Evolutionary conservation across 2,113 vertebrate genomes (phyloP).

Genomic region (Lucifuga dentata): DNA sequence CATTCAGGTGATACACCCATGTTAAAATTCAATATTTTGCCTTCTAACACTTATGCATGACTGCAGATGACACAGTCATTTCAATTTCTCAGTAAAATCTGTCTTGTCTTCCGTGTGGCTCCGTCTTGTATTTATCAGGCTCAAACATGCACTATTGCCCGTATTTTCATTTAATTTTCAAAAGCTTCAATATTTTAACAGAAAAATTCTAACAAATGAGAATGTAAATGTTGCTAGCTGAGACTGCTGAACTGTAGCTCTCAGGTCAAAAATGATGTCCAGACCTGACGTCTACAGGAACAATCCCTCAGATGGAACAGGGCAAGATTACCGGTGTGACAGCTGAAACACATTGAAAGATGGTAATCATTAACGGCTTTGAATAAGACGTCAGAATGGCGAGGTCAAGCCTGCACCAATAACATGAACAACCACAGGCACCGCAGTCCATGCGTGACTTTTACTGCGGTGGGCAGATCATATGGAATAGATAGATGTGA

Average conservation of each 20-base stretch:
- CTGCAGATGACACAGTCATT: too few species aligned
- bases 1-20: too few species aligned
- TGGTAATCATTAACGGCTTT: conserved; percentile 75
- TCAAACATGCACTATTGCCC: too few species aligned
- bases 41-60: too few species aligned
- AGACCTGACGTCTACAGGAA: conserved; percentile 36
- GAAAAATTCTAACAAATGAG: conserved; percentile 16
- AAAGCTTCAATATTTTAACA: conserved; percentile 25
- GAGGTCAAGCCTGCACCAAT: conserved; percentile 69
- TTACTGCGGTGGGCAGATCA: conserved; percentile 71
- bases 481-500: conserved; percentile 84
- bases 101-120: too few species aligned
- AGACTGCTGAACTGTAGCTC: background rate
- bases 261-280: conserved; percentile 43
- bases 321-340: conserved; percentile 35
- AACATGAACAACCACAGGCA: conserved; percentile 50
- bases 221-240: background rate
- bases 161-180: background rate
- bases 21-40: too few species aligned
- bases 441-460: conserved; percentile 70
- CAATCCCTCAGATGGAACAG: conserved; percentile 8
- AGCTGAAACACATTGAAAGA: conserved; percentile 63
- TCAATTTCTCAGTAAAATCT: too few species aligned
- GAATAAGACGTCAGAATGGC: conserved; percentile 74
- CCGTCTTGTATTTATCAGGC: too few species aligned